phyloP scores from a whole-genome alignment of 2,888 invertebrate genomes.

The Brachylomia viminalis region DNA sequence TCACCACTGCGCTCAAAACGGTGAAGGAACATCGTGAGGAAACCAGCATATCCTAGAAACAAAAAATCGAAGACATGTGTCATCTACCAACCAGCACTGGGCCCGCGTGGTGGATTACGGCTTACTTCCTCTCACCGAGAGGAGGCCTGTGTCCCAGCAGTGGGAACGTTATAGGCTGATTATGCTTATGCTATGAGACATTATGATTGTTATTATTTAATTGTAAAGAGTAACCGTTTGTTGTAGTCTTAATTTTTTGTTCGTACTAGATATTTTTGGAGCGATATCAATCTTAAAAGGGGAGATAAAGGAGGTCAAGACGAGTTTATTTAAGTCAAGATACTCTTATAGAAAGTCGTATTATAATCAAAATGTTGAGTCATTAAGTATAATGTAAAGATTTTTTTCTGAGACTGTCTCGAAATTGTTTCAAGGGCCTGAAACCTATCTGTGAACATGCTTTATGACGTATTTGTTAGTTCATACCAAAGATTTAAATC shows the following conservation, averaged over 20 bases:
- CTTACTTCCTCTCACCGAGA: too few species aligned
- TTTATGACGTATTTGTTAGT: not conserved
- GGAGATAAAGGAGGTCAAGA: not conserved
- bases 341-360: not conserved
- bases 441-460: not conserved
- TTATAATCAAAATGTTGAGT: conserved; percentile 14
- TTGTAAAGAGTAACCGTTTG: not conserved
- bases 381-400: not conserved
- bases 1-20: too few species aligned
- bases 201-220: too few species aligned
- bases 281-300: conserved; percentile 23
- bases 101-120: too few species aligned
- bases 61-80: too few species aligned
- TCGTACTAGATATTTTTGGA: not conserved
- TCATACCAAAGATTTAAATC: not conserved
- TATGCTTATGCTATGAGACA: too few species aligned
- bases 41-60: too few species aligned
- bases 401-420: not conserved
- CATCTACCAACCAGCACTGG: too few species aligned
- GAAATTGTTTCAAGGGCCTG: not conserved
- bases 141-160: too few species aligned
- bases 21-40: too few species aligned
- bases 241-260: not conserved
- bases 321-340: not conserved
- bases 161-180: too few species aligned